Evolutionary conservation across 2,797 vertebrate genomes (phyloP).

Genomic region (Sebastes wilsoni): DNA sequence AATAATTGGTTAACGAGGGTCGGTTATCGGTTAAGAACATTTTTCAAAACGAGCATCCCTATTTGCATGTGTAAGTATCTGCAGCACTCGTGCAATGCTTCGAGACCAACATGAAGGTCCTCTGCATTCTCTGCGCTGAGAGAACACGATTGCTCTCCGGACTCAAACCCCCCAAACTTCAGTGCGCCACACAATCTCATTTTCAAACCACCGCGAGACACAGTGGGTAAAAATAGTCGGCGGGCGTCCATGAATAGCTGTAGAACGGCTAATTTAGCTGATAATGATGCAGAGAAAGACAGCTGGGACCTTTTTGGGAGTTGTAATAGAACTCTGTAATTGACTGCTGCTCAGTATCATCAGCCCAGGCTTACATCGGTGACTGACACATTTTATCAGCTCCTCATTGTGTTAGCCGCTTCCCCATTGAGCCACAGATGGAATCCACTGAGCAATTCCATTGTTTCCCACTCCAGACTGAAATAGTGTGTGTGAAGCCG

Average conservation of each 20-base stretch:
- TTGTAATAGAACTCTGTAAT: conserved; percentile 78
- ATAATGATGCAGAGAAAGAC: conserved; percentile 78
- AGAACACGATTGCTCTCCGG: background rate
- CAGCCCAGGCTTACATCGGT: conserved; percentile 45
- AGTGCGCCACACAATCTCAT: conserved; percentile 32
- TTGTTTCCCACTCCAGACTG: conserved; percentile 64
- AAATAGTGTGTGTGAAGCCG: conserved; percentile 12
- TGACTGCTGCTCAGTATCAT: conserved; percentile 70
- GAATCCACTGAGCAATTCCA: conserved; percentile 69
- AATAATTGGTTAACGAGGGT: too few relatives aligned
- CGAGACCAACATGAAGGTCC: background rate
- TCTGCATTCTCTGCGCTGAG: background rate
- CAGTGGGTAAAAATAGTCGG: conserved; percentile 56
- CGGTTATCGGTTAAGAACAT: too few relatives aligned
- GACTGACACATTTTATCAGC: conserved; percentile 80
- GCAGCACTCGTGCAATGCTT: conserved; percentile 9
- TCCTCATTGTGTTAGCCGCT: conserved; percentile 65
- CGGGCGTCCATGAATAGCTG: conserved; percentile 51
- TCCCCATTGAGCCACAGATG: conserved; percentile 72
- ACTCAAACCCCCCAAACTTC: conserved; percentile 17
- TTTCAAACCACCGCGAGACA: conserved; percentile 35
- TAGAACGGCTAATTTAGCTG: conserved; percentile 74
- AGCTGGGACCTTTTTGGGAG: conserved; percentile 79
- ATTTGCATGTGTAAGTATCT: background rate
- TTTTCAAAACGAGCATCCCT: background rate